A percentile compares a stretch with the other conserved stretches of the same genome.
Evolutionary conservation across 2,797 vertebrate species (phyloP).

Genomic region (Lacerta viridis): DNA sequence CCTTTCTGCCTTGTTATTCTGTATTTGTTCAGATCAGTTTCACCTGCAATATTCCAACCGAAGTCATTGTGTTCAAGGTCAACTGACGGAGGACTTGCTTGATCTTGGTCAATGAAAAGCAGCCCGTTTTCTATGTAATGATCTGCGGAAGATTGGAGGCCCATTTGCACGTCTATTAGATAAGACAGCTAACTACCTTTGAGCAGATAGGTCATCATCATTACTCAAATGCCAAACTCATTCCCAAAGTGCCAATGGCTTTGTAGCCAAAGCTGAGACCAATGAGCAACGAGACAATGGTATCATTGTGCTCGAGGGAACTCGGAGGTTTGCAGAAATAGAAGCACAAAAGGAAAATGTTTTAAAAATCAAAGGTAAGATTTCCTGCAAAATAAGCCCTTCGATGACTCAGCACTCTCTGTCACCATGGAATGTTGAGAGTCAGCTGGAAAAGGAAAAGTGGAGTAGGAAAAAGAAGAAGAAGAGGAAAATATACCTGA

Average conservation of each 20-base stretch:
- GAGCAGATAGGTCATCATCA: background rate
- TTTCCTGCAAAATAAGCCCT: too few species aligned
- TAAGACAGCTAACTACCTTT: background rate
- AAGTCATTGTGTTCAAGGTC: background rate
- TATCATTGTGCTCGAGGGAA: background rate
- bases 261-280: background rate
- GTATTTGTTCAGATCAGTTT: background rate
- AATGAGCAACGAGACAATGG: background rate
- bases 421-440: too few species aligned
- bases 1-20: background rate
- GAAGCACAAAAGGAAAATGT: too few species aligned
- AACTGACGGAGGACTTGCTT: background rate
- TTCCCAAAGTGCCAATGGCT: background rate
- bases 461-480: too few species aligned
- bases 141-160: background rate
- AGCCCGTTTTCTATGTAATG: background rate
- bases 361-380: background rate
- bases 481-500: too few species aligned
- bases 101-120: background rate
- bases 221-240: background rate
- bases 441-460: too few species aligned
- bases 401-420: too few species aligned
- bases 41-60: background rate
- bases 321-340: too few species aligned
- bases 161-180: background rate